Conservation (phyloP, 2,888 invertebrate species). For the Drosophila suboccidentalis region DNA sequence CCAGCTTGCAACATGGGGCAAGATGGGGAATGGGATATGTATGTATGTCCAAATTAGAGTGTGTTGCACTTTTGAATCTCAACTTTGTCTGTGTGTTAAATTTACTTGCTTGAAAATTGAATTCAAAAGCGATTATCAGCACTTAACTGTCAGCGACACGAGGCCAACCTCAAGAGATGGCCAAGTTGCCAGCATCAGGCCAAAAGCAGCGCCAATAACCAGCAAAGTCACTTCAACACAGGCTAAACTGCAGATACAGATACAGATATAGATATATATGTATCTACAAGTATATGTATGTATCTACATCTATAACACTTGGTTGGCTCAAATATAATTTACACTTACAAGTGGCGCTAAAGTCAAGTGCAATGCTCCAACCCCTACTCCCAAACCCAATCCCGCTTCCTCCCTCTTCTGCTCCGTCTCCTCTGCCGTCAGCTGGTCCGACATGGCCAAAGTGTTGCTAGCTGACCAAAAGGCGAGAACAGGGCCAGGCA, state of each 20-base stretch:
- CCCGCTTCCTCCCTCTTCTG: background rate
- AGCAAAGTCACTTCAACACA: conserved; percentile 55
- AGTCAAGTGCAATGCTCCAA: conserved; percentile 67
- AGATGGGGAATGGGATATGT: conserved; percentile 1
- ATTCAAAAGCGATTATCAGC: conserved; percentile 81
- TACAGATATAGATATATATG: background rate
- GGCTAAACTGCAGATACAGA: background rate
- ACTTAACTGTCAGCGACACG: conserved; percentile 80
- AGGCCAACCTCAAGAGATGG: conserved; percentile 55
- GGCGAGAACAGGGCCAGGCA: background rate
- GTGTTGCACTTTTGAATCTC: conserved; percentile 76
- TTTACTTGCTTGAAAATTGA: conserved; percentile 72
- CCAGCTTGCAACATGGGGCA: conserved; percentile 22
- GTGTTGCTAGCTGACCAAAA: conserved; percentile 49
- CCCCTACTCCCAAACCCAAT: background rate
- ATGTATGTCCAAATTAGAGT: conserved; percentile 23
- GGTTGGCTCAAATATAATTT: conserved; percentile 71
- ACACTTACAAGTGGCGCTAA: conserved; percentile 81
- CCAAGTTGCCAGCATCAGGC: conserved; percentile 34
- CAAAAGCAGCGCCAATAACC: conserved; percentile 57
- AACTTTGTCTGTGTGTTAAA: conserved; percentile 72
- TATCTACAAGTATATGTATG: conserved; percentile 21
- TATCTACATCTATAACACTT: conserved; percentile 59
- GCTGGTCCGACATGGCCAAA: conserved; percentile 71
- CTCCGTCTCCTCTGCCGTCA: conserved; percentile 50